Base-by-base conservation (phyloP, 53 echinoderm and acorn worm genomes). In the Mesocentrotus franciscanus region DNA sequence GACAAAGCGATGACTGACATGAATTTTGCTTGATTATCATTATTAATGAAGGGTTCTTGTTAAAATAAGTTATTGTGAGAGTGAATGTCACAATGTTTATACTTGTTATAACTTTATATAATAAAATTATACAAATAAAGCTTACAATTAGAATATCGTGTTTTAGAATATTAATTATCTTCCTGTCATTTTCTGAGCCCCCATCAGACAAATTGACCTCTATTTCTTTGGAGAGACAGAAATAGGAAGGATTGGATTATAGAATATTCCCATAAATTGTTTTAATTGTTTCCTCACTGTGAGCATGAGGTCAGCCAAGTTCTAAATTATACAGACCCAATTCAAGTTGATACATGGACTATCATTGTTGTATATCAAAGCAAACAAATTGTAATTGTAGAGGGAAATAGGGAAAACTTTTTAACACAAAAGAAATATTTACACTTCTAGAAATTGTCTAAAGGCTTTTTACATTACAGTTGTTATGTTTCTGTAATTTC, bases 221-320 rank as follows among this genome's bases (percentile, higher is more conserved):
- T 20, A 11, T 81, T 81, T 39, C 8, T 81, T 8, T 36, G 20
- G 18, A 81, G 42, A 33, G 42, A 42, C 42, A 24, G 84, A 84
- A 27, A 57, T 9, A 87, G 29, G 29, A 58, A 58, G 11, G 26
- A 49, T n/a, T 11, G 42, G 81, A 81, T 42, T 81, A 81, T 81
- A 18, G 10, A 81, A 81, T 81, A 81, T 81, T 81, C 81, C 22
- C 81, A 39, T 81, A 36, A 81, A 81, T 39, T 18, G 42, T 81
- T 81, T 81, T 81, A 36, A 42, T 81, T 81, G 5, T 42, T 42
- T 81, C 81, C 81, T 20, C 81, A 20, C 18, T 8, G 33, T 42
- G 11, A 42, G 81, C 39, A 1, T 17, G 39, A 42, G 36, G 81
- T 81, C 81, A 81, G 81, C 42, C 81, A 81, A 42, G 42, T 81